A percentile compares a stretch with the other conserved stretches of the same genome.
phyloP scores from a whole-genome alignment of 2,113 vertebrate genomes.

The Clarias macrocephalus region DNA sequence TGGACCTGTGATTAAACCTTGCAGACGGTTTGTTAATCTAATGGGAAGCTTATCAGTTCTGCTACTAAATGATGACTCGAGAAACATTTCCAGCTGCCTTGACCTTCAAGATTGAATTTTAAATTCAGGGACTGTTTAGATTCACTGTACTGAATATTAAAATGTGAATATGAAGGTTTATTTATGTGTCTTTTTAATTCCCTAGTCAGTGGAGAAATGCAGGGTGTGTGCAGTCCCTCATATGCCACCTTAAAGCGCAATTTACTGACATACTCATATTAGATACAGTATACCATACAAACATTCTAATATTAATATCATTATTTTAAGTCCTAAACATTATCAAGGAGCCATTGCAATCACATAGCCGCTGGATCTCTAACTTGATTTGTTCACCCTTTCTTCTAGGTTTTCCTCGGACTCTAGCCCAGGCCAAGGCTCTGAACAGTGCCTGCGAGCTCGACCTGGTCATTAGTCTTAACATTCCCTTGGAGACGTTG shows the following conservation, averaged over 20 bases:
- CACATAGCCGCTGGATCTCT: not conserved
- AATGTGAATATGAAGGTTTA: not conserved
- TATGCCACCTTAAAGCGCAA: too few species aligned
- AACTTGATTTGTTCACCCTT: not conserved
- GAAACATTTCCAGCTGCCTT: not conserved
- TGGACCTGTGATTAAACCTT: not conserved
- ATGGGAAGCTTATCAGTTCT: not conserved
- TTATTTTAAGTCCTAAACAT: too few species aligned
- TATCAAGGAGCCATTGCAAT: not conserved
- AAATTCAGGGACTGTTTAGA: not conserved
- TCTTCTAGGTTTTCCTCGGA: conserved; percentile 86
- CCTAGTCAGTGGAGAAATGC: not conserved
- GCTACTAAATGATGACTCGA: not conserved
- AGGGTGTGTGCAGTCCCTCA: too few species aligned
- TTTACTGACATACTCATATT: too few species aligned
- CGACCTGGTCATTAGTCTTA: conserved; percentile 89
- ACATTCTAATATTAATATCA: too few species aligned
- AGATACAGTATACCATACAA: too few species aligned
- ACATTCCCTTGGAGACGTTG: conserved; percentile 90
- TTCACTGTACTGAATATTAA: not conserved
- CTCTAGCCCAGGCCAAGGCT: conserved; percentile 81
- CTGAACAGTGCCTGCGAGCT: conserved; percentile 81
- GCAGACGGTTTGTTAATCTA: not conserved
- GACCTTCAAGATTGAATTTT: not conserved
- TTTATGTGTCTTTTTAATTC: not conserved